Evolutionary conservation across 2,888 invertebrate genomes (phyloP), one percentile per base, ranked within the genome.

Genomic region (Tetragnatha montana): DNA sequence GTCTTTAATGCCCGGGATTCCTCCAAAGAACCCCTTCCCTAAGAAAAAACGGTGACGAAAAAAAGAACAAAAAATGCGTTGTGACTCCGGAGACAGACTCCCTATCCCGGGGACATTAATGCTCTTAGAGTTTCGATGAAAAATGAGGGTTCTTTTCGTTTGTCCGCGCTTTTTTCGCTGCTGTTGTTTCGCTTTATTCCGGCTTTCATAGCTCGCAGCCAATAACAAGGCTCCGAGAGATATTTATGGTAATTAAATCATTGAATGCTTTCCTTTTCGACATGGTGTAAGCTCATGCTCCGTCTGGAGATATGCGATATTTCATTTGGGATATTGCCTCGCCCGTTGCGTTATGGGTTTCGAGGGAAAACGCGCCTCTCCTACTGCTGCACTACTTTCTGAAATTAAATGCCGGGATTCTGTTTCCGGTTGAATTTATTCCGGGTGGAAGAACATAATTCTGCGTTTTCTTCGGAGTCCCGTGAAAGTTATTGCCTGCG

Each of bases 61-160:
- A 76, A 84, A 84, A 71, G 22, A 50, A 69, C 76, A 76, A 84
- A 84, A 71, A 85, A 50, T 51, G 49, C 71, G 60, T 70, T 76
- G 69, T 68, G 76, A 84, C 75, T 85, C 69, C 69, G 50, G 19
- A 69, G 71, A 51, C 68, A 17, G 75, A 69, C 68, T 74, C 75
- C 74, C 81, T 87, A 75, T 75, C 81, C 87, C 19, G 21, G 47
- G 81, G 69, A 81, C 87, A 81, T 87, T 87, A 87, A 87, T 87
- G 87, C 75, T 87, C 81, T 87, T 75, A 81, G 69, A 21, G 81
- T 87, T 81, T 81, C 69, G 49, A 81, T 87, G 87, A 87, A 87
- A 87, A 87, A 87, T 87, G 87, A 60, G 73, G 84, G 50, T 85
- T 70, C 84, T 85, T 85, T 85, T 22, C 78, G 78, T 21, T 78